phyloP scores from a whole-genome alignment of 2,113 vertebrate genomes.

The Raja brachyura region DNA sequence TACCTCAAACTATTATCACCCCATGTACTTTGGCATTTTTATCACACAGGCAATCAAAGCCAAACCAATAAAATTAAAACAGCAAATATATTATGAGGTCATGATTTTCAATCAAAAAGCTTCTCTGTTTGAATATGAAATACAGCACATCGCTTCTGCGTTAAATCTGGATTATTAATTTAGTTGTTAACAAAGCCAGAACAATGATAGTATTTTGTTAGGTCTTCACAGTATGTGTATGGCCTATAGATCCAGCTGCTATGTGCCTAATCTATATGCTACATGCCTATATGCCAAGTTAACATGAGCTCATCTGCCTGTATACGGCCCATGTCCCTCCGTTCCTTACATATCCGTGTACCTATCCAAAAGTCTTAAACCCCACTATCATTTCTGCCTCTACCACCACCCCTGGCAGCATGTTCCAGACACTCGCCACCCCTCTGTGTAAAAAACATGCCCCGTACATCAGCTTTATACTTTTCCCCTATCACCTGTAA shows the following conservation, averaged over 20 bases:
- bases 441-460: too few relatives aligned
- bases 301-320: too few relatives aligned
- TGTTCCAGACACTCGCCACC: too few relatives aligned
- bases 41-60: not conserved
- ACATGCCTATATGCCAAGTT: too few relatives aligned
- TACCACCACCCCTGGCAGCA: too few relatives aligned
- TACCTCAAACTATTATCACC: not conserved
- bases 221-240: not conserved
- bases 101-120: not conserved
- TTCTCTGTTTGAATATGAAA: conserved; percentile 11
- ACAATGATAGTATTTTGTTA: not conserved
- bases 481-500: too few relatives aligned
- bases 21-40: not conserved
- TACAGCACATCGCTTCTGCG: not conserved
- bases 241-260: not conserved
- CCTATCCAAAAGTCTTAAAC: too few relatives aligned
- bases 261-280: too few relatives aligned
- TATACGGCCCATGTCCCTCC: too few relatives aligned
- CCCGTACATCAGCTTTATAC: too few relatives aligned
- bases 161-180: not conserved
- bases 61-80: not conserved
- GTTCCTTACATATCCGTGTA: too few relatives aligned
- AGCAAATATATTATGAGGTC: not conserved
- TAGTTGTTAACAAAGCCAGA: not conserved
- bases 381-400: too few relatives aligned